These are phyloP conservation scores for Drosophila mimica DNA, from an alignment of 2,888 invertebrate genomes.

Conservation along the genomic window DNA sequence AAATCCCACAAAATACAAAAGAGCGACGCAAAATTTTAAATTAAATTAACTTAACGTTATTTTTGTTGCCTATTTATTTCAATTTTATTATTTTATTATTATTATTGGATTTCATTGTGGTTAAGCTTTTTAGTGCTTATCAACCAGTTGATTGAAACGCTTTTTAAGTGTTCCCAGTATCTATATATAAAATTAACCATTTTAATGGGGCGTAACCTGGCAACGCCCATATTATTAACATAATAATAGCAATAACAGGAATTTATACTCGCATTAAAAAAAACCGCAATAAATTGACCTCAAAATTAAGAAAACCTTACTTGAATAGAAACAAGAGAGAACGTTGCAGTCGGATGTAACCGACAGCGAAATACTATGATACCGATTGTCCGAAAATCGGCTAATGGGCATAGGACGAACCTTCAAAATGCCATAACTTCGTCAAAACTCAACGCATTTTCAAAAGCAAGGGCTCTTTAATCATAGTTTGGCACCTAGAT, in stretches of 20 bases:
- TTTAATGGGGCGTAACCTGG: constrained; percentile 15
- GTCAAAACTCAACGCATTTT: too few relatives aligned
- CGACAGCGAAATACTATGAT: too few relatives aligned
- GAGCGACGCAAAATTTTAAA: constrained; percentile 11
- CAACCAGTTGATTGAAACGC: background rate
- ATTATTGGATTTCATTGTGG: constrained; percentile 17
- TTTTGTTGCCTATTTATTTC: background rate
- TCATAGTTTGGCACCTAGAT: too few relatives aligned
- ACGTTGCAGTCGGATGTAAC: too few relatives aligned
- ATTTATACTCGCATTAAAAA: background rate
- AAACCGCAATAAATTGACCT: background rate
- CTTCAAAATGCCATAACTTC: too few relatives aligned
- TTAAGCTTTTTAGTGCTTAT: constrained; percentile 4
- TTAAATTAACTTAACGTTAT: constrained; percentile 15
- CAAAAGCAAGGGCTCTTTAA: too few relatives aligned
- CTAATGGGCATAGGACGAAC: too few relatives aligned
- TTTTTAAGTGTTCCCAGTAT: background rate
- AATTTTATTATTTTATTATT: background rate
- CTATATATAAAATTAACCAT: background rate
- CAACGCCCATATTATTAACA: constrained; percentile 7
- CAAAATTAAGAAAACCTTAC: background rate
- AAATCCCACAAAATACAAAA: constrained; percentile 15
- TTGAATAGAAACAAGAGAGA: too few relatives aligned
- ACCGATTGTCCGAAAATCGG: too few relatives aligned
- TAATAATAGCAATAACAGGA: background rate